These are phyloP conservation scores for Chlorodrepanis virens DNA, from an alignment of 2,113 vertebrate genomes.

Conservation along the genomic window DNA sequence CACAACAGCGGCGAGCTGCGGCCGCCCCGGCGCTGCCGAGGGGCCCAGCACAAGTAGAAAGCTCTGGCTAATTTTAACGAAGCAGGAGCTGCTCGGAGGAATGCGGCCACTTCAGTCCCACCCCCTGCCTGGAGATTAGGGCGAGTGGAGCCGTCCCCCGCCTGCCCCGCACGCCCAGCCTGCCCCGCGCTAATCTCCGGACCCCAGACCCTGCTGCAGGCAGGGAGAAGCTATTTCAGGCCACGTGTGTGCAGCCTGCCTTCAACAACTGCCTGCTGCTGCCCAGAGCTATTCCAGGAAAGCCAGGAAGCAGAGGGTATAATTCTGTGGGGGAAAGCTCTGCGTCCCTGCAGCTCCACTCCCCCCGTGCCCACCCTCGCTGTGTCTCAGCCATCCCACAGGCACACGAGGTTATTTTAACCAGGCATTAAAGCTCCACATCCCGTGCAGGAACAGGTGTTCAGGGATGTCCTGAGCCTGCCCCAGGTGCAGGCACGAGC, in stretches of 20 bases:
- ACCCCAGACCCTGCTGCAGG: background rate
- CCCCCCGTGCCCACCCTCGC: background rate
- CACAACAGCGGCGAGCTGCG: background rate
- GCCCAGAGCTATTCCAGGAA: slow-evolving; percentile 44
- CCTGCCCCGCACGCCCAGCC: background rate
- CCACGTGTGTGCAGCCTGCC: background rate
- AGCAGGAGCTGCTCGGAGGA: background rate
- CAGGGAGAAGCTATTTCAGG: slow-evolving; percentile 24
- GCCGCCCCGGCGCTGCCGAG: background rate
- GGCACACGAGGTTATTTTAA: background rate
- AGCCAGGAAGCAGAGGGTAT: background rate
- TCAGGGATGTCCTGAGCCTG: rapidly evolving
- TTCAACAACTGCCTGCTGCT: background rate
- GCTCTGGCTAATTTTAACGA: slow-evolving; percentile 7
- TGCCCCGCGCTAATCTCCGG: background rate
- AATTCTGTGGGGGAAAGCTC: background rate
- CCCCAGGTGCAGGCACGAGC: rapidly evolving
- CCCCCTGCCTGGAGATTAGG: background rate
- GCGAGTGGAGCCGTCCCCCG: background rate
- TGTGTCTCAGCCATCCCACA: background rate
- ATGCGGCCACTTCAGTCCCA: background rate
- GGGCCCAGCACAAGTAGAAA: rapidly evolving
- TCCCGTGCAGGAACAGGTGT: background rate
- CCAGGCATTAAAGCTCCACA: rapidly evolving
- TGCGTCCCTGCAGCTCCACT: background rate